phyloP scores from a whole-genome alignment of 1,140 invertebrate genomes.

The Hylaeus anthracinus region DNA sequence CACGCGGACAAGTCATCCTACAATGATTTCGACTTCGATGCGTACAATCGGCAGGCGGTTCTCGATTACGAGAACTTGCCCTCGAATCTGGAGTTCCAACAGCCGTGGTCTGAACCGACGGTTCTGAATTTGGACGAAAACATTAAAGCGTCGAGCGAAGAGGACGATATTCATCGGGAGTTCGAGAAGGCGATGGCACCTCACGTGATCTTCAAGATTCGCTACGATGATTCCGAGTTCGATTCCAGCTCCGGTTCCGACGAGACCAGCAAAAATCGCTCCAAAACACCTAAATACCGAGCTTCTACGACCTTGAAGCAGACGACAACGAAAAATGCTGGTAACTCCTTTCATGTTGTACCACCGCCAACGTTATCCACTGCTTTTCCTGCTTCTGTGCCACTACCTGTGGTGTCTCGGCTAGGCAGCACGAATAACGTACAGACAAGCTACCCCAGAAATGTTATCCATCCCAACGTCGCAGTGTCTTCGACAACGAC shows the following conservation, averaged over 20 bases:
- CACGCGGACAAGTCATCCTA: conserved; percentile 30
- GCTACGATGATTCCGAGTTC: conserved; percentile 75
- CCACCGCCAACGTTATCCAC: conserved; percentile 23
- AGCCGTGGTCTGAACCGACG: conserved; percentile 39
- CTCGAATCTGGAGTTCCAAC: conserved; percentile 45
- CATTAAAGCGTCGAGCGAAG: conserved; percentile 18
- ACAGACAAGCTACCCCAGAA: neutral
- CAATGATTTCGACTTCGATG: conserved; percentile 68
- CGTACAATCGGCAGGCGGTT: conserved; percentile 74
- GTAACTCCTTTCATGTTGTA: conserved; percentile 58
- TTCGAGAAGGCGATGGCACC: conserved; percentile 74
- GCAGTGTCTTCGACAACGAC: neutral
- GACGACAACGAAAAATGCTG: conserved; percentile 34
- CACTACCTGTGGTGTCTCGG: conserved; percentile 54
- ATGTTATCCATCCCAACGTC: neutral
- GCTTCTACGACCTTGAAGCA: conserved; percentile 27
- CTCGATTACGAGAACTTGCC: conserved; percentile 76
- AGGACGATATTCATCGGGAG: conserved; percentile 46
- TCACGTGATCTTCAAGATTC: conserved; percentile 77
- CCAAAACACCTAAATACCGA: conserved; percentile 31
- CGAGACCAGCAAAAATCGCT: conserved; percentile 38
- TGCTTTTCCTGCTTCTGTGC: conserved; percentile 28
- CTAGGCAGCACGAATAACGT: conserved; percentile 19
- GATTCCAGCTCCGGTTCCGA: conserved; percentile 70
- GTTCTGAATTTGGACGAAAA: conserved; percentile 36